Evolutionary conservation across 2,113 vertebrate species (phyloP).

Genomic region (Nannospalax galili): DNA sequence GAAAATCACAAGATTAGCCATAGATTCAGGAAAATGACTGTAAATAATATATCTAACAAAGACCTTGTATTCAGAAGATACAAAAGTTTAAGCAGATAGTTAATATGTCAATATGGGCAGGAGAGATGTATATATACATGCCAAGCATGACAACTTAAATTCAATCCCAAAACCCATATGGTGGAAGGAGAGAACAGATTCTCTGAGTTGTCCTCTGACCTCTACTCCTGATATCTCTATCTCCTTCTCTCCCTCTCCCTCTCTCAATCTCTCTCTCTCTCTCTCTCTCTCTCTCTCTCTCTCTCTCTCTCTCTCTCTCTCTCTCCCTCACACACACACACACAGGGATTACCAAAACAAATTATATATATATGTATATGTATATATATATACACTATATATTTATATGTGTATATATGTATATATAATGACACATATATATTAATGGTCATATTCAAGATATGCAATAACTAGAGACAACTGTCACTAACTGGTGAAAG

Average conservation of each 20-base stretch:
- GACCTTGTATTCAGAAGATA: not conserved
- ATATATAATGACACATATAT: not conserved
- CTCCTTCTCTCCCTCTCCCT: too few species aligned
- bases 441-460: not conserved
- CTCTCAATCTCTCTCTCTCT: too few species aligned
- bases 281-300: too few species aligned
- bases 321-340: not conserved
- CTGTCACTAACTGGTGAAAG: constrained; percentile 13
- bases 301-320: too few species aligned
- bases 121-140: not conserved
- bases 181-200: not conserved
- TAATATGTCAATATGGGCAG: not conserved
- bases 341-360: constrained; percentile 9
- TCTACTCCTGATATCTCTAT: not conserved
- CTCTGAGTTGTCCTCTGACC: too few species aligned
- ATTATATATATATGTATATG: not conserved
- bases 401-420: too few species aligned
- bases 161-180: not conserved
- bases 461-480: not conserved
- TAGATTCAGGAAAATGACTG: not conserved
- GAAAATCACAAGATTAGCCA: not conserved
- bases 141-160: not conserved
- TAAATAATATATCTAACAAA: not conserved
- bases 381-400: too few species aligned
- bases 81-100: constrained; percentile 14